Conservation (phyloP, 1,140 invertebrate species). For the Sarcophaga peregrina region DNA sequence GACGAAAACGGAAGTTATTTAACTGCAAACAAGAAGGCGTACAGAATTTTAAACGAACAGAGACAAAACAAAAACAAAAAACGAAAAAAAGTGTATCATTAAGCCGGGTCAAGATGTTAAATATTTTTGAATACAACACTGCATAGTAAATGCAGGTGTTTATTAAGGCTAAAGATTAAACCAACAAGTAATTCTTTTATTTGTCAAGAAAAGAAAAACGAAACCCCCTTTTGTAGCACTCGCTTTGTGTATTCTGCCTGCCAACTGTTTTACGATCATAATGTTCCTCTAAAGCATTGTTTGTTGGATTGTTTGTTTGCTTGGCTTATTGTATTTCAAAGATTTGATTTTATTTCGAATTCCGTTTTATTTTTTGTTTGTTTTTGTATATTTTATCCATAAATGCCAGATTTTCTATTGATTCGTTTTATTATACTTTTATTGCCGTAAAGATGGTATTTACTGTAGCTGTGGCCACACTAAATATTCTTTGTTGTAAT, state of each 20-base stretch:
- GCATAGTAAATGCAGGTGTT: background rate
- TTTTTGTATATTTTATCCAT: constrained; percentile 2
- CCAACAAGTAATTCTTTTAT: background rate
- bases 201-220: background rate
- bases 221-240: background rate
- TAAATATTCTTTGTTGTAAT: background rate
- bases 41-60: no score
- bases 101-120: constrained; percentile 13
- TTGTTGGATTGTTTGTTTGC: no score
- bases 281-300: no score
- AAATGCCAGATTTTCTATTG: background rate
- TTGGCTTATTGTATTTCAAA: no score
- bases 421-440: constrained; percentile 2
- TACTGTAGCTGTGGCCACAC: background rate
- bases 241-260: no score
- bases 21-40: background rate
- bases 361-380: background rate
- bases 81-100: background rate
- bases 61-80: no score
- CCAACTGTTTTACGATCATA: background rate
- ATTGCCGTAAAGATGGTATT: background rate
- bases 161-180: background rate
- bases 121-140: background rate
- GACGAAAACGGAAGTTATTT: background rate
- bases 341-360: no score